Evolutionary conservation across 2,888 invertebrate genomes (phyloP).

Genomic region (Hypomecis atomaria): DNA sequence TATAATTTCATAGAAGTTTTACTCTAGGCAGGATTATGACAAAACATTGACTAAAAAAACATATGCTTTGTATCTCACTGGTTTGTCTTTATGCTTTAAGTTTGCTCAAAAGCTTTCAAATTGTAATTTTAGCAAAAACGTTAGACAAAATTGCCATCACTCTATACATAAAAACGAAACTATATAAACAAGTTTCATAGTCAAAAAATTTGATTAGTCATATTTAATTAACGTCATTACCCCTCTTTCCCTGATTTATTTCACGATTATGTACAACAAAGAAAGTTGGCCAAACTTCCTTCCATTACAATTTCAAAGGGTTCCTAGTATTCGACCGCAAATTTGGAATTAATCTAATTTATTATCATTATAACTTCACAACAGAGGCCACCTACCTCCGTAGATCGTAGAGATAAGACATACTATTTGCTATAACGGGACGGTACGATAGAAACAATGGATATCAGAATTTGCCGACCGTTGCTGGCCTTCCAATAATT

Average conservation of each 20-base stretch:
- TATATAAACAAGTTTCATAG: no score
- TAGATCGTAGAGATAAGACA: conserved; percentile 41
- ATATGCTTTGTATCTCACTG: no score
- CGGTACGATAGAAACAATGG: conserved; percentile 55
- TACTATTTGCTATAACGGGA: conserved; percentile 37
- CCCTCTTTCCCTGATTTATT: conserved; percentile 24
- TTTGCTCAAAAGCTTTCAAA: no score
- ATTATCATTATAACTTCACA: conserved; percentile 39
- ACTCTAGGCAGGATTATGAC: no score
- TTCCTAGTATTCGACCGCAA: conserved; percentile 36
- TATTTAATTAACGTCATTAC: conserved; percentile 10
- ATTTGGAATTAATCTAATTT: conserved; percentile 41
- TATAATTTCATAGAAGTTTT: no score
- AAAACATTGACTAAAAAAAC: no score
- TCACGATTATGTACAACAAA: conserved; percentile 26
- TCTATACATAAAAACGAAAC: no score
- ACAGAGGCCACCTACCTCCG: conserved; percentile 27
- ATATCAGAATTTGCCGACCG: conserved; percentile 31
- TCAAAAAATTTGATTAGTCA: background rate
- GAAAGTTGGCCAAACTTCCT: conserved; percentile 32
- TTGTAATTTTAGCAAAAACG: no score
- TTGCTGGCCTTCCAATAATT: conserved; percentile 77
- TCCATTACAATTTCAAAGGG: conserved; percentile 39
- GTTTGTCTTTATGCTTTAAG: no score
- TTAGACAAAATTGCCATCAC: no score